A percentile compares a stretch with the other conserved stretches of the same genome.
Evolutionary conservation across 1,140 invertebrate species (phyloP).

Genomic region (Galleria mellonella): DNA sequence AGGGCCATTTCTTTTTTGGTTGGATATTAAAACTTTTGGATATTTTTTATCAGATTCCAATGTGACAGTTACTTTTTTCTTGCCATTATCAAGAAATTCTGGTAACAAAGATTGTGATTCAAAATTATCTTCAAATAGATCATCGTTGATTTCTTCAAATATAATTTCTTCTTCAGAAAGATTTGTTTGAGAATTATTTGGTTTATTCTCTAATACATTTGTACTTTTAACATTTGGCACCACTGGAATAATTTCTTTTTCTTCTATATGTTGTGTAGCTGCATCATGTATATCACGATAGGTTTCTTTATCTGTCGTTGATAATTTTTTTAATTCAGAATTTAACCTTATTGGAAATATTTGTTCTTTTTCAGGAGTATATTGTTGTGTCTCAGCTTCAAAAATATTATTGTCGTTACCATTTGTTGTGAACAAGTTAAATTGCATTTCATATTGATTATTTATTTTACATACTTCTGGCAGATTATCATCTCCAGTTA

Average conservation of each 20-base stretch:
- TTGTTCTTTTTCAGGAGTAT: constrained; percentile 1
- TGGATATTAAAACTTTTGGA: constrained; percentile 1
- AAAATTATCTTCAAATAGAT: constrained; percentile 28
- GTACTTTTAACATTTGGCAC: background rate
- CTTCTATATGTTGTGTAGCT: background rate
- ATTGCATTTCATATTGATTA: constrained; percentile 30
- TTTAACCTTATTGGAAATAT: background rate
- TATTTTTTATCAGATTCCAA: background rate
- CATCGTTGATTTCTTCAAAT: constrained; percentile 47
- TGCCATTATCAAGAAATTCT: constrained; percentile 5
- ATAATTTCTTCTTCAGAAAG: constrained; percentile 46
- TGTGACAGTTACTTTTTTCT: background rate
- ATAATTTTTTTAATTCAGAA: background rate
- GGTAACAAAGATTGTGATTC: constrained; percentile 45
- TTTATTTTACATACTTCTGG: constrained; percentile 32
- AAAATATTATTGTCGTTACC: constrained; percentile 36
- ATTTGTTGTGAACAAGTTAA: constrained; percentile 37
- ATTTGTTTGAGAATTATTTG: constrained; percentile 8
- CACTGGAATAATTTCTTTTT: background rate
- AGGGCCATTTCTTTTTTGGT: background rate
- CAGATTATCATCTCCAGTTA: constrained; percentile 19
- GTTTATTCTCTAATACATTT: background rate
- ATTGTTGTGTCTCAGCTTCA: constrained; percentile 35
- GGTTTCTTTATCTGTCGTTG: background rate
- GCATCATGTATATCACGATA: no score